Base-by-base conservation (phyloP, 2,113 vertebrate genomes). In the Oncorhynchus kisutch region DNA sequence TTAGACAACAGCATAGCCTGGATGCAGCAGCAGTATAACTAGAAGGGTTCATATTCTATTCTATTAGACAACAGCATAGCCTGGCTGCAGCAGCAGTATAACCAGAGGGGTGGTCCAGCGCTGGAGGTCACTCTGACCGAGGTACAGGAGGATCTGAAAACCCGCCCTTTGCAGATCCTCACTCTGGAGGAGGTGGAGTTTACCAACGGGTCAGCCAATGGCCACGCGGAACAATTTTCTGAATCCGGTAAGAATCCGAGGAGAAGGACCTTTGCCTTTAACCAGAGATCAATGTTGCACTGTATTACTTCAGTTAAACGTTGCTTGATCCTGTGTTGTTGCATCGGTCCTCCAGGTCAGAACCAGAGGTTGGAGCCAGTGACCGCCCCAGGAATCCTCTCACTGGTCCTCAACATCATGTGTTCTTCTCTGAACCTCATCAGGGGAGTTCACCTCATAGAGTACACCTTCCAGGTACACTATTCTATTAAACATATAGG, bases 331-430 rank as follows among this genome's bases (percentile, higher is more conserved):
- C 2, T 22, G 72, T 72, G 27, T 18, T 82, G 29, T 31, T 34
- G 31, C 5, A 54, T 39, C 34, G 27, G n/a, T 70, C 70, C 39
- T 76, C 1, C 77, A 96, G 97, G 86, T 70, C 92, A 92, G 34
- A 92, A 83, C 67, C 91, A 94, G 81, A 94, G 96, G 80, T 92
- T 99, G 85, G 92, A 96, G 75, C 96, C 92, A 0, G 95, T 98
- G 85, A 95, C 95, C 0, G 88, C 94, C 0, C 81, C 96, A 54
- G 97, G 97, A 1, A 92, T 99, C 81, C 94, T 99, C 11, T 97
- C 97, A 0, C 93, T 99, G 0, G 87, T 97, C 48, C 95, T 99
- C 66, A 99, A 97, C 91, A 99, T 99, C 89, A 93, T 98, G 96
- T 99, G 97, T 72, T 95, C 95, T 0, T 95, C 97, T 29, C 86